Base-by-base conservation (phyloP, 2,888 invertebrate genomes). In the Phasia obesa region DNA sequence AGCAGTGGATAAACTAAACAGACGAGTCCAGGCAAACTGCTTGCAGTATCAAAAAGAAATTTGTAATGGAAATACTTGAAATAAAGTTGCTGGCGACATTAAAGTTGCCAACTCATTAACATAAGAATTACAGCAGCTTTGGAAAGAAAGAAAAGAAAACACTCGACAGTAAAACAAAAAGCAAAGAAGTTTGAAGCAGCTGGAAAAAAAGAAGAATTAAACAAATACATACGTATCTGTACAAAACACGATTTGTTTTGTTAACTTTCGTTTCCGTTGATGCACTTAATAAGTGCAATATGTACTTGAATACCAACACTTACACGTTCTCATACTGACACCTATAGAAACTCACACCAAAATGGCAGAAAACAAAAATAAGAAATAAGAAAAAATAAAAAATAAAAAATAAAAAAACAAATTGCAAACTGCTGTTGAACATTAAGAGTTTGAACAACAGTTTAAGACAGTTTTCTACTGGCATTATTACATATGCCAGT, bases 81-180 rank as follows among this genome's bases (percentile, higher is more conserved):
- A 79, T 27, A 69, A 70, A 70, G 59, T 70, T 64, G n/a, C 21
- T 78, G 53, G 67, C 17, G 74, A 82, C 47, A 75, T 44, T 71
- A 70, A 71, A 78, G 69, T 82, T 74, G 60, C 42, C 65, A 79
- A 79, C 83, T 83, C 83, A 83, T 83, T 83, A 83, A 79, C 79
- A 83, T 83, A 67, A 83, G 71, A 79, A 79, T 76, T 79, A 75
- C 81, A 74, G 55, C 59, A 67, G 49, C 67, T 65, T 67, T 65
- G 60, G 55, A 60, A 60, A 53, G 38, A 9, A 25, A 21, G 0
- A 60, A 60, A 23, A 21, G 17, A 23, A 9, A 15, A 23, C 17
- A 21, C 6, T 2, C 31, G n/a, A n/a, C n/a, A 44, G 25, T 19
- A 25, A 17, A 27, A 71, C 17, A 49, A 25, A n/a, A 44, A 47